Conservation (phyloP, 2,888 invertebrate genomes). For the Andrena marginata region DNA sequence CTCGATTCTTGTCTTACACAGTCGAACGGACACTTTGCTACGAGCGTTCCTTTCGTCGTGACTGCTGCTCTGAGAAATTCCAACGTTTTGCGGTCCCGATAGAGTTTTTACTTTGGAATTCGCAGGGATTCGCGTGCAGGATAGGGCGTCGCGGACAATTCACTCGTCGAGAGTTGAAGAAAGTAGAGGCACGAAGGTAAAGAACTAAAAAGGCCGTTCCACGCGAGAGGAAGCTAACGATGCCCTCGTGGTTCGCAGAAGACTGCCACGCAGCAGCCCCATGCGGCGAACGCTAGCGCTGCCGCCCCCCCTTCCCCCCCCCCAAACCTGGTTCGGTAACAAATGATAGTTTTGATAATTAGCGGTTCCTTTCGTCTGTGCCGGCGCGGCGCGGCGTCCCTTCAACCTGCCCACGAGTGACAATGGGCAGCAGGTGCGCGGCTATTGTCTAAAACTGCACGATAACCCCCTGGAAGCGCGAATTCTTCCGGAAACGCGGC, state of each 20-base stretch:
- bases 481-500: constrained; percentile 66
- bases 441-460: constrained; percentile 75
- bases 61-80: too few species aligned
- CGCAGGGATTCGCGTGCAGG: too few species aligned
- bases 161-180: not conserved
- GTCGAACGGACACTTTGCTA: not conserved
- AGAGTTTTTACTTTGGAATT: too few species aligned
- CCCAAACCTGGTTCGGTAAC: constrained; percentile 78
- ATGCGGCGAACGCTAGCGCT: constrained; percentile 48
- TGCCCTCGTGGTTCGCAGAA: constrained; percentile 3
- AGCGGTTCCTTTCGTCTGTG: constrained; percentile 77
- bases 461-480: constrained; percentile 75
- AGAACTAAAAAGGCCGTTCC: constrained; percentile 32
- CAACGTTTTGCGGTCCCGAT: too few species aligned
- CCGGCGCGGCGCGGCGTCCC: constrained; percentile 22
- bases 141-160: too few species aligned
- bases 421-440: constrained; percentile 73
- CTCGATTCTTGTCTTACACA: not conserved
- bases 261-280: constrained; percentile 46
- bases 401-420: constrained; percentile 55
- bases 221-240: constrained; percentile 51
- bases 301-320: too few species aligned
- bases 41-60: too few species aligned
- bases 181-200: not conserved
- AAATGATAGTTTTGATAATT: constrained; percentile 83